Base-by-base conservation (phyloP, 2,797 vertebrate genomes). In the Chaunax sp. region DNA sequence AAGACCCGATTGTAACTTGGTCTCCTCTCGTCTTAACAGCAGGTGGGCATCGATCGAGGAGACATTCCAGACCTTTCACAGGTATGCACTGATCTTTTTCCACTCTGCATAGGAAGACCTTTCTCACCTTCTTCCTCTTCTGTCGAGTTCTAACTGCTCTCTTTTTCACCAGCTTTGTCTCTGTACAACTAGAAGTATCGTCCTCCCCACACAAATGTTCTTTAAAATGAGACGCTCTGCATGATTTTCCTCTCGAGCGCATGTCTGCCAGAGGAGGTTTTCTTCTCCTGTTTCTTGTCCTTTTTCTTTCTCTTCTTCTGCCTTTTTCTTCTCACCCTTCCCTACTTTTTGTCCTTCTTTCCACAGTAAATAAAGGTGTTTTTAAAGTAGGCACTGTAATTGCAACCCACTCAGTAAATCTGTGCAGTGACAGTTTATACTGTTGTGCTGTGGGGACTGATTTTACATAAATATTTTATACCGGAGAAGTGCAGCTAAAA, bases 11-110 rank as follows among this genome's bases (percentile, higher is more conserved):
- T 40, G 2, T 81, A 63, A 79, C 33, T 33, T 7, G 2, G 0
- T 44, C 75, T 51, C 20, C 22, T 43, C 83, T 82, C 13, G 55
- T 68, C 44, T 90, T 90, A 87, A 88, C 94, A 99, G 97, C 98
- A 99, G 92, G 98, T 99, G 89, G 98, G 98, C 80, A 99, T 99
- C 65, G 97, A 99, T 90, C 95, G 97, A 93, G 98, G 98, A 78
- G 98, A 99, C 91, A 99, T 99, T 85, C 98, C 98, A 78, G 98
- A 99, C 87, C 96, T 99, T 78, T 99, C 98, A 64, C 98, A 99
- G 96, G 98, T 98, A 93, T 92, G 76, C 51, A 2, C 1, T 1
- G 19, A 47, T 26, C 18, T 47, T 46, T 30, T 14, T 51, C 7
- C 52, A 13, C 43, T 60, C 5, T 26, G 13, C n/a, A 22, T 12